phyloP scores from a whole-genome alignment of 2,797 vertebrate species.

The Heliangelus exortis region DNA sequence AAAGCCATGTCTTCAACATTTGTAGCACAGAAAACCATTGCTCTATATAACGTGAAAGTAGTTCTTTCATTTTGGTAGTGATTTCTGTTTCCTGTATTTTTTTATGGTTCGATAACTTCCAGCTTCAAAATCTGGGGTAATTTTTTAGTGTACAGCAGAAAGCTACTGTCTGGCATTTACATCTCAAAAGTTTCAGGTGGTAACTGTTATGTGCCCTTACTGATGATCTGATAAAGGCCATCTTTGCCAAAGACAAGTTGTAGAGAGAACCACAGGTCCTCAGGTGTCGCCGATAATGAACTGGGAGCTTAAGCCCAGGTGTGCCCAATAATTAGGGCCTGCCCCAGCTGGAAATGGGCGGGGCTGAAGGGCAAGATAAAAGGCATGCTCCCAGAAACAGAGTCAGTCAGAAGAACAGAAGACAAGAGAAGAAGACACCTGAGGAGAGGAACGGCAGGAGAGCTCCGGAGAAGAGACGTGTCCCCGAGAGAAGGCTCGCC shows the following conservation, averaged over 20 bases:
- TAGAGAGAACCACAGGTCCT: too few relatives aligned
- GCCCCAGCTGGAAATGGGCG: too few relatives aligned
- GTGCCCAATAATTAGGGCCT: too few relatives aligned
- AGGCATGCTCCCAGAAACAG: too few relatives aligned
- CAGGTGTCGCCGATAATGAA: too few relatives aligned
- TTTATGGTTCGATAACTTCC: neutral
- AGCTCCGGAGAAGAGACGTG: too few relatives aligned
- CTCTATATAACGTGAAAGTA: neutral
- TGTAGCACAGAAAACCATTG: neutral
- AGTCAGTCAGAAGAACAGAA: too few relatives aligned
- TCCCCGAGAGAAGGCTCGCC: too few relatives aligned
- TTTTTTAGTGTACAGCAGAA: neutral
- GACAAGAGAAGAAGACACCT: too few relatives aligned
- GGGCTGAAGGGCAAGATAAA: too few relatives aligned
- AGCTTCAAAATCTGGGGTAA: neutral
- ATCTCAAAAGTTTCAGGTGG: neutral
- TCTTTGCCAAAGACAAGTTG: neutral
- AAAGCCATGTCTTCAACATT: neutral
- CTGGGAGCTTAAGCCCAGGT: too few relatives aligned
- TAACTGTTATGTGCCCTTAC: neutral
- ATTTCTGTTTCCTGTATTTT: neutral
- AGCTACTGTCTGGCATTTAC: neutral
- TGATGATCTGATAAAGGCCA: neutral
- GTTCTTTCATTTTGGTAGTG: neutral
- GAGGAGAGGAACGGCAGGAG: too few relatives aligned